Conservation (phyloP, 2,113 vertebrate species). For the Odobenus rosmarus region DNA sequence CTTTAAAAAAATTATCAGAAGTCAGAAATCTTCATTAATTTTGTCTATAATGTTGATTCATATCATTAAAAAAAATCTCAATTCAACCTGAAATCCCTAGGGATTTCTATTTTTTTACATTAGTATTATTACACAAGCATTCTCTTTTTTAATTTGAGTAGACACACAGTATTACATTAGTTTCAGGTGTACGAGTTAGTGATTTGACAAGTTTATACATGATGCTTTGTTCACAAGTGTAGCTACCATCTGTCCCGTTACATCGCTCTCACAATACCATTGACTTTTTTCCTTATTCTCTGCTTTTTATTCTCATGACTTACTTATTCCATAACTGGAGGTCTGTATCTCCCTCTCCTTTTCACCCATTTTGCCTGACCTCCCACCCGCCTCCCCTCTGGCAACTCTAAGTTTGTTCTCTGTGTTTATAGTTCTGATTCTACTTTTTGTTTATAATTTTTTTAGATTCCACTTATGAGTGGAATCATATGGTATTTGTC, state of each 20-base stretch:
- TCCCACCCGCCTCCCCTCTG: background rate
- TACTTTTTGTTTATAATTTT: background rate
- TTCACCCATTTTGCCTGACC: background rate
- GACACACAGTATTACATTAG: background rate
- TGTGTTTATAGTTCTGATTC: background rate
- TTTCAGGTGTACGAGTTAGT: background rate
- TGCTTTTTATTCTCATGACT: background rate
- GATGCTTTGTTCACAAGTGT: background rate
- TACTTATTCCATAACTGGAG: background rate
- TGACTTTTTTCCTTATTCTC: background rate
- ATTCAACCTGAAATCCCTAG: background rate
- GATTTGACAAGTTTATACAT: background rate
- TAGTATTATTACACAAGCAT: background rate
- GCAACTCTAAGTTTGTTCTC: background rate
- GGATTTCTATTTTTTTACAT: background rate
- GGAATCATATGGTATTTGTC: background rate
- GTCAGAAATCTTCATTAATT: background rate
- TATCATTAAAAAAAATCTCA: background rate
- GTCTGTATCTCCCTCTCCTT: background rate
- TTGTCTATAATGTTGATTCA: background rate
- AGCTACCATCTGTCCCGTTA: background rate
- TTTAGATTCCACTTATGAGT: background rate
- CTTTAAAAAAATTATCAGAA: background rate
- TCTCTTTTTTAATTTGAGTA: background rate
- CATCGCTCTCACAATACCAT: background rate